Evolutionary conservation across 35 echinoderm and acorn worm genomes (phyloP).

Genomic region (Amphiura filiformis): DNA sequence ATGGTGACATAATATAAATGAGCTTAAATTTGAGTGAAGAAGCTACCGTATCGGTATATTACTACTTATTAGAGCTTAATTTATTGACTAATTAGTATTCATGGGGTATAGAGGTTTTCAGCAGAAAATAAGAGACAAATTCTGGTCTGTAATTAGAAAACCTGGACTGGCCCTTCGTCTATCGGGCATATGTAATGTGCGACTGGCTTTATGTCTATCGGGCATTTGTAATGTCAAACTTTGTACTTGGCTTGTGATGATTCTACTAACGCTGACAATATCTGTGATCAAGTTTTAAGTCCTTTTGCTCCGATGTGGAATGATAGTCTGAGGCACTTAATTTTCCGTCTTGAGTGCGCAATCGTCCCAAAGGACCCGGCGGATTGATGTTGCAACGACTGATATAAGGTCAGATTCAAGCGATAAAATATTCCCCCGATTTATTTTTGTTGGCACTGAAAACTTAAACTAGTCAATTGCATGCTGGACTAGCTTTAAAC

Average conservation of each 20-base stretch:
- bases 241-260: too few relatives aligned
- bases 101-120: background rate
- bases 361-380: background rate
- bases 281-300: background rate
- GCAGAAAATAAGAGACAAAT: background rate
- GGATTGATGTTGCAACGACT: background rate
- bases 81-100: background rate
- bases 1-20: background rate
- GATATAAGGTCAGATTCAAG: background rate
- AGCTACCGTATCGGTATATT: background rate
- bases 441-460: background rate
- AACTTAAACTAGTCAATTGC: too few relatives aligned
- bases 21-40: background rate
- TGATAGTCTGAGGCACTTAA: background rate
- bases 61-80: background rate
- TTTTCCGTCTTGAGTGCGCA: background rate
- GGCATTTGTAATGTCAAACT: background rate
- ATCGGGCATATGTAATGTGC: background rate
- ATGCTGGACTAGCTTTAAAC: too few relatives aligned
- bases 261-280: too few relatives aligned
- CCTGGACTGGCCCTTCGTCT: background rate
- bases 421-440: conserved; percentile 5
- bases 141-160: background rate
- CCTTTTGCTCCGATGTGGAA: background rate
- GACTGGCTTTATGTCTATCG: background rate